Percentiles rank a stretch among this genome's conserved stretches.
Evolutionary conservation across 2,113 vertebrate genomes (phyloP).

Genomic region (Oxygymnocypris stewartii): DNA sequence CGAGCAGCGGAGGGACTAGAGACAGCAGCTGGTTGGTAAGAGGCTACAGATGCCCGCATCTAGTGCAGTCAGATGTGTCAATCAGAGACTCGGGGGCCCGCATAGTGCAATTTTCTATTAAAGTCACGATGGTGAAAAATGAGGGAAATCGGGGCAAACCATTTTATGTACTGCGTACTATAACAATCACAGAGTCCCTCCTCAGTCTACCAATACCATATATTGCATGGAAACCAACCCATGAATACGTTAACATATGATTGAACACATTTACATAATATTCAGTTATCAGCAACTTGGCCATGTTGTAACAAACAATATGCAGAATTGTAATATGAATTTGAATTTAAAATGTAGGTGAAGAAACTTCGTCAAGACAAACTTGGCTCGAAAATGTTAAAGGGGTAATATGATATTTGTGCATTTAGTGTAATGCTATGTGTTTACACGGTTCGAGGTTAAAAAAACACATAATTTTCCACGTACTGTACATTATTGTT

Average conservation of each 20-base stretch:
- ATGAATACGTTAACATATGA: background rate
- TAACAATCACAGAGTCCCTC: background rate
- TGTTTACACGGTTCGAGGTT: no score
- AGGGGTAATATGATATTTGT: no score
- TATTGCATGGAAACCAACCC: background rate
- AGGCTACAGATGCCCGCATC: constrained; percentile 30
- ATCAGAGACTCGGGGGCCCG: background rate
- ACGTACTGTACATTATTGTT: no score
- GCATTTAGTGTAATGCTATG: no score
- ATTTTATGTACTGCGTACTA: background rate
- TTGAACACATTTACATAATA: background rate
- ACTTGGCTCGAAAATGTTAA: no score
- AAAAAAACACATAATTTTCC: no score
- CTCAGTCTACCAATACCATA: background rate
- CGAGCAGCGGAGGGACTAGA: constrained; percentile 37
- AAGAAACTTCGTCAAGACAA: no score
- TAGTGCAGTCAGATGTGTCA: constrained; percentile 1
- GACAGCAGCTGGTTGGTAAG: constrained; percentile 41
- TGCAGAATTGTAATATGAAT: background rate
- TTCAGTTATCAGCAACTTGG: background rate
- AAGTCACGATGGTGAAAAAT: background rate
- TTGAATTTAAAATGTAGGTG: background rate
- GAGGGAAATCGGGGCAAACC: background rate
- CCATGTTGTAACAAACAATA: background rate
- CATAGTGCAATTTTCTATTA: background rate